A percentile compares a stretch with the other conserved stretches of the same genome.
Conservation (phyloP, 2,113 vertebrate genomes). For the Zosterops japonicus region DNA sequence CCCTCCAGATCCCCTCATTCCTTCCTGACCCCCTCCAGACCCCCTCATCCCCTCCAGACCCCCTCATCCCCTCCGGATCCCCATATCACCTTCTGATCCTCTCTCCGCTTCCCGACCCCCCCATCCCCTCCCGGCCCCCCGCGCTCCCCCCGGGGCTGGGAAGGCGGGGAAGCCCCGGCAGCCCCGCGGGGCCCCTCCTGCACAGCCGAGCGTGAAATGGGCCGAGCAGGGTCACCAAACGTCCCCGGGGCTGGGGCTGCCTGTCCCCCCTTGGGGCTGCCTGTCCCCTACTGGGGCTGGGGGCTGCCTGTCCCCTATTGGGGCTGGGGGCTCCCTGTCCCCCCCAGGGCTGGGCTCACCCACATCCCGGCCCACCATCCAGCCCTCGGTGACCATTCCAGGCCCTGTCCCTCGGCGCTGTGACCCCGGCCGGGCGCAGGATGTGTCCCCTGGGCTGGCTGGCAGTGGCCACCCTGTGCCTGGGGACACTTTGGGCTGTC, state of each 20-base stretch:
- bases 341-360: background rate
- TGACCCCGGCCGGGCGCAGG: background rate
- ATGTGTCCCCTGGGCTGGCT: slow-evolving; percentile 46
- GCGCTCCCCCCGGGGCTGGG: background rate
- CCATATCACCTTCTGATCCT: too few species aligned
- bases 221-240: background rate
- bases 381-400: accelerated
- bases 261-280: background rate
- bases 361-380: accelerated
- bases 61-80: too few species aligned
- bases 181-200: background rate
- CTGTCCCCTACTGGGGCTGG: too few species aligned
- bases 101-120: too few species aligned
- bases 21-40: too few species aligned
- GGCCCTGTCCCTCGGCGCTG: accelerated
- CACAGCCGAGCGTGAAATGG: slow-evolving; percentile 2
- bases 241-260: background rate
- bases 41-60: too few species aligned
- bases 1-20: too few species aligned
- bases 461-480: slow-evolving; percentile 22
- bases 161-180: background rate
- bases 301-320: too few species aligned
- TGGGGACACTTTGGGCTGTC: background rate
- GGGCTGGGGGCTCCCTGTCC: background rate
- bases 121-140: background rate